Evolutionary conservation across 2,888 invertebrate species (phyloP).

Genomic region (Pollenia labialis): DNA sequence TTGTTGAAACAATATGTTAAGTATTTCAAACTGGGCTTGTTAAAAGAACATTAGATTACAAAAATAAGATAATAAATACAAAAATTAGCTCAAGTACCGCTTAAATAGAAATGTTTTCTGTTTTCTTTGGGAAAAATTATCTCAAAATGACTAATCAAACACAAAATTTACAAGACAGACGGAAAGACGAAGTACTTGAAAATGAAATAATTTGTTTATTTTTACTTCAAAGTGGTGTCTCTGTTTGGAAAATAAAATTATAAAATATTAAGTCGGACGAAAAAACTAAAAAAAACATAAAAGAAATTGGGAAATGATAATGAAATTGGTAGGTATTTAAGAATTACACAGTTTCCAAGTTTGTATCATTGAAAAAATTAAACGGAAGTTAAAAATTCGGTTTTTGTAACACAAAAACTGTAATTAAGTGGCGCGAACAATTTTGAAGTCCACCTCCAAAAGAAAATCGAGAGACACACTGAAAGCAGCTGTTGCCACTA

Average conservation of each 20-base stretch:
- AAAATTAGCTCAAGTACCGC: constrained; percentile 70
- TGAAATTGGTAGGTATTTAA: not conserved
- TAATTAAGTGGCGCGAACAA: constrained; percentile 53
- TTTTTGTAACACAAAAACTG: constrained; percentile 25
- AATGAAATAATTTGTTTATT: constrained; percentile 59
- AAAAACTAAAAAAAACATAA: constrained; percentile 40
- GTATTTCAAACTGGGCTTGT: constrained; percentile 66
- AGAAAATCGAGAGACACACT: constrained; percentile 1
- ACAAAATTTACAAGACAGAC: not conserved
- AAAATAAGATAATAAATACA: constrained; percentile 47
- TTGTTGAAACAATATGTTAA: constrained; percentile 40
- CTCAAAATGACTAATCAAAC: constrained; percentile 52
- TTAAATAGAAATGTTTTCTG: constrained; percentile 44
- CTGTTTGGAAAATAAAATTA: constrained; percentile 10
- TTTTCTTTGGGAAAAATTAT: constrained; percentile 1
- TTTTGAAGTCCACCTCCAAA: constrained; percentile 21
- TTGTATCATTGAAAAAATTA: constrained; percentile 38
- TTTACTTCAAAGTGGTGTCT: constrained; percentile 30
- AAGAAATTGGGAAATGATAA: not conserved
- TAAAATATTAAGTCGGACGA: constrained; percentile 12
- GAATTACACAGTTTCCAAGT: constrained; percentile 16
- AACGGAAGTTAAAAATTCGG: constrained; percentile 57
- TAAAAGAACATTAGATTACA: constrained; percentile 70
- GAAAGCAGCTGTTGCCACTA: constrained; percentile 59
- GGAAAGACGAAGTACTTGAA: constrained; percentile 39